These are phyloP conservation scores for Aramus guarauna DNA, from an alignment of 2,113 vertebrate species.

Conservation along the genomic window DNA sequence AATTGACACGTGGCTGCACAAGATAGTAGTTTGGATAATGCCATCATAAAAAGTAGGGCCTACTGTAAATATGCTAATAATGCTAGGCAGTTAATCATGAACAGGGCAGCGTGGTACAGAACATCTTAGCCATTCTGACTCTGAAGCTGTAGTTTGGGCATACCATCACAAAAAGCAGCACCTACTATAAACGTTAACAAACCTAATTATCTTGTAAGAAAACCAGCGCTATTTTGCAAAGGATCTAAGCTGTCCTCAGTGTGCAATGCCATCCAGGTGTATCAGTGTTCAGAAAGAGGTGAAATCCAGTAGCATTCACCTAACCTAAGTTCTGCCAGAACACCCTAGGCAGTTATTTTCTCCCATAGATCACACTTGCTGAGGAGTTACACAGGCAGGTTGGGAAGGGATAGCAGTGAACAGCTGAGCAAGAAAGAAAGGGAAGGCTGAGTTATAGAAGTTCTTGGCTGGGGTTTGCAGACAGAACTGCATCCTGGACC, in stretches of 20 bases:
- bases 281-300: not conserved
- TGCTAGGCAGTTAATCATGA: not conserved
- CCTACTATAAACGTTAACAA: not conserved
- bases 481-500: not conserved
- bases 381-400: not conserved
- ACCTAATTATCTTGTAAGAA: not conserved
- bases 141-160: not conserved
- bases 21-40: not conserved
- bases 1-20: not conserved
- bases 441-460: not conserved
- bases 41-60: not conserved
- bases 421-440: not conserved
- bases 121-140: not conserved
- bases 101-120: fast-evolving
- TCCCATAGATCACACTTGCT: not conserved
- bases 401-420: not conserved
- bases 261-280: not conserved
- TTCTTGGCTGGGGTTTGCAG: not conserved
- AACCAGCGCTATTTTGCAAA: not conserved
- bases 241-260: not conserved
- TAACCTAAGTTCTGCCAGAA: not conserved
- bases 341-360: not conserved
- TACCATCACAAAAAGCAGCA: not conserved
- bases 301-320: not conserved
- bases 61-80: not conserved